Base-by-base conservation (phyloP, 2,113 vertebrate genomes). In the Myiagra hebetior region DNA sequence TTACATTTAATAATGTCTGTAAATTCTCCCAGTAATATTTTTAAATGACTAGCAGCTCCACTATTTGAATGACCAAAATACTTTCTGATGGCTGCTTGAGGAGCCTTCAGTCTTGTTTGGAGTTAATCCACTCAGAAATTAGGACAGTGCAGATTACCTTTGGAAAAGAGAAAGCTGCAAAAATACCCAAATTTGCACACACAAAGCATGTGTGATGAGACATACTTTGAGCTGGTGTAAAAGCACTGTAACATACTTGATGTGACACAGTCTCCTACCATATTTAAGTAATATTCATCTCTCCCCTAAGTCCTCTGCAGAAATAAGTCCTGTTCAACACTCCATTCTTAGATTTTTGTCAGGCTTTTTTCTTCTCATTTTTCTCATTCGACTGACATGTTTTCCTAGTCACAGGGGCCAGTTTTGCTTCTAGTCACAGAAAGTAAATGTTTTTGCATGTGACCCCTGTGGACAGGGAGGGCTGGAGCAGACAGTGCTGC, bases 11-110 rank as follows among this genome's bases (percentile, higher is more conserved):
- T 78, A 91, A 85, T 70, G 62, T 84, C 39, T 46, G 23, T 15
- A 39, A 69, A 44, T 91, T 83, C 55, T 65, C 41, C 60, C 56
- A 37, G 55, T 55, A 93, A 72, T 88, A 92, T 83, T 95, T 96
- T 84, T 23, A 81, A 84, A 91, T 68, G 16, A 63, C 76, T 70
- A 85, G 46, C 64, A 96, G 50, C 59, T 77, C 63, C 63, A 81
- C 82, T 92, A 84, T 80, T 80, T 81, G 73, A 94, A 81, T 78
- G 89, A 91, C 76, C 55, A 86, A 92, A 93, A 94, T 81, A 88
- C 68, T 93, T 80, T n/a, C 72, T 84, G 88, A 91, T 70, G 64
- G 64, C 76, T 86, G 72, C 63, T 85, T 72, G 85, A 95, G 85
- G 63, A 96, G 85, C 70, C 72, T 92, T 90, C 72, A 64, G 68